Evolutionary conservation across 2,113 vertebrate species (phyloP).

Genomic region (Seriola rivoliana): DNA sequence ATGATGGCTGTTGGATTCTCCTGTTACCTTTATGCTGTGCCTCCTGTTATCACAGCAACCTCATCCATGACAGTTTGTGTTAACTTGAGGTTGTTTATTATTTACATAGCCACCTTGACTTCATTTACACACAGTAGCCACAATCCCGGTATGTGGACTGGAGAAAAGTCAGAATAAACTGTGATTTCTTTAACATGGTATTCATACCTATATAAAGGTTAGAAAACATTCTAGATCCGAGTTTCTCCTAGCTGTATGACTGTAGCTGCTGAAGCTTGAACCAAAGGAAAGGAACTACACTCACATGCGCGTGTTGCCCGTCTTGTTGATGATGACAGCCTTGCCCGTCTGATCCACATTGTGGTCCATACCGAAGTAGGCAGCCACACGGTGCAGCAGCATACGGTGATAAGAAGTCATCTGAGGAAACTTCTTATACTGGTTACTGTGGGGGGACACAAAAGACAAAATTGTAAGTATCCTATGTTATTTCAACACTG

Average conservation of each 20-base stretch:
- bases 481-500: slow-evolving; percentile 10
- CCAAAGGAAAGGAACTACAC: slow-evolving; percentile 50
- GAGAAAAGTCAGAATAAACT: background rate
- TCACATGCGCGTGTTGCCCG: slow-evolving; percentile 98
- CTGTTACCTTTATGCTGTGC: background rate
- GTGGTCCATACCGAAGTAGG: slow-evolving; percentile 99
- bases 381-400: slow-evolving; percentile 98
- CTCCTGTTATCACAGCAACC: background rate
- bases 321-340: slow-evolving; percentile 99
- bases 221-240: background rate
- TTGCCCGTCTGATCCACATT: slow-evolving; percentile 99
- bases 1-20: background rate
- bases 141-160: background rate
- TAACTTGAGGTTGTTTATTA: background rate
- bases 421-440: slow-evolving; percentile 99
- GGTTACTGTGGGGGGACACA: slow-evolving; percentile 87
- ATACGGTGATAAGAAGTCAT: slow-evolving; percentile 99
- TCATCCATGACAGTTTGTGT: background rate
- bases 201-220: background rate
- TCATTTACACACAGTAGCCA: background rate
- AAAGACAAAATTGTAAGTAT: background rate
- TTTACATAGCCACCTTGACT: background rate
- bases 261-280: background rate
- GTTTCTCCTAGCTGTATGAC: background rate
- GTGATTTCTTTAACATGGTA: background rate